Evolutionary conservation across 2,888 invertebrate species (phyloP).

Genomic region (Drosophila helvetica): DNA sequence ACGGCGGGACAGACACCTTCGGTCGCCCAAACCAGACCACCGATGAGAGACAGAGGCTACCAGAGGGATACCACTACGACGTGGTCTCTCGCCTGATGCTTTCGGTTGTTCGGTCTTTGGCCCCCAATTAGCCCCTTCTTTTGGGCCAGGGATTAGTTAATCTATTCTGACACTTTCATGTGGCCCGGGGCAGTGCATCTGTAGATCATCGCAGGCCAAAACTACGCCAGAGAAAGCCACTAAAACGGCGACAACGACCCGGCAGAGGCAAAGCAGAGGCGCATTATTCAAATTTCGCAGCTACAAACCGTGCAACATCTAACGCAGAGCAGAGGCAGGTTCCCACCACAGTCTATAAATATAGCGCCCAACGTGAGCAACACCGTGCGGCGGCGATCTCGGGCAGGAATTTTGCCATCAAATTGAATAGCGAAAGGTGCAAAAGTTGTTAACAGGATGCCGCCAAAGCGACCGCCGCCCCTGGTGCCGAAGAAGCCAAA

Average conservation of each 20-base stretch:
- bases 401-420: constrained; percentile 17
- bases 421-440: neutral
- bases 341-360: constrained; percentile 81
- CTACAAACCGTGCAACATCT: constrained; percentile 37
- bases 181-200: constrained; percentile 37
- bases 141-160: neutral
- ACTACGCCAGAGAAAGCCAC: constrained; percentile 29
- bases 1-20: constrained; percentile 43
- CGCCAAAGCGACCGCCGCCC: constrained; percentile 75
- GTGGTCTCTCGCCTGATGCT: neutral
- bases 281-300: constrained; percentile 67
- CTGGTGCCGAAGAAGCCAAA: constrained; percentile 86
- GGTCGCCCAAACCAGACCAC: constrained; percentile 44
- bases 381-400: constrained; percentile 37
- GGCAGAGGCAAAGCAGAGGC: constrained; percentile 36
- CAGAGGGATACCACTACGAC: no score
- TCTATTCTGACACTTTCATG: neutral
- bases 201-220: constrained; percentile 22
- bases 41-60: constrained; percentile 1
- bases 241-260: constrained; percentile 66
- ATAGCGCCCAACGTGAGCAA: constrained; percentile 71
- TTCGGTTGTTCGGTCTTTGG: constrained; percentile 11
- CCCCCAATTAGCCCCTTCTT: neutral
- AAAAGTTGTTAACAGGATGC: constrained; percentile 58
- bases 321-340: constrained; percentile 49